These are phyloP conservation scores for Eidolon helvum DNA, from an alignment of 2,113 vertebrate species.

Conservation along the genomic window DNA sequence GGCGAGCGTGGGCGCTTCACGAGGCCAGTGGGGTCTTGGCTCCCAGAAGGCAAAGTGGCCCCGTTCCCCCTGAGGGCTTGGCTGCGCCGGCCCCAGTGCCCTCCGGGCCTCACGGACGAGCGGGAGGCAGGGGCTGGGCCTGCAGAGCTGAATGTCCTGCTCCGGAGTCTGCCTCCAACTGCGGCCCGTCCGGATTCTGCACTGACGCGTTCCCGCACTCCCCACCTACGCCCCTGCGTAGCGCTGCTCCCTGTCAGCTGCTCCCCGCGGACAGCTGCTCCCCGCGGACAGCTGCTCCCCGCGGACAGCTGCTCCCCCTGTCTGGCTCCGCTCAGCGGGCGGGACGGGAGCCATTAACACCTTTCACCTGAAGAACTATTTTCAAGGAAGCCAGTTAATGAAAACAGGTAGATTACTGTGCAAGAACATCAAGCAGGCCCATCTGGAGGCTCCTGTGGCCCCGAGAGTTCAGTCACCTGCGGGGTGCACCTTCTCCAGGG, in stretches of 20 bases:
- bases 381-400: constrained; percentile 69
- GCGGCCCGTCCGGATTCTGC: not conserved
- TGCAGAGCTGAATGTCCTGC: not conserved
- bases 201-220: not conserved
- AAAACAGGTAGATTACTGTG: constrained; percentile 47
- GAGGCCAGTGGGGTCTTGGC: not conserved
- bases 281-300: not conserved
- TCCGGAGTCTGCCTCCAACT: constrained; percentile 35
- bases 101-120: too few relatives aligned
- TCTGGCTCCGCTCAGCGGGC: constrained; percentile 59
- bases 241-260: not conserved
- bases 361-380: constrained; percentile 65
- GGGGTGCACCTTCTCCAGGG: not conserved
- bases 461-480: not conserved
- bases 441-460: constrained; percentile 30
- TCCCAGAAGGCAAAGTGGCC: too few relatives aligned
- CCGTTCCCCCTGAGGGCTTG: not conserved
- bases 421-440: constrained; percentile 64
- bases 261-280: too few relatives aligned
- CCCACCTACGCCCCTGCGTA: constrained; percentile 11
- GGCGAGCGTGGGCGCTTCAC: not conserved
- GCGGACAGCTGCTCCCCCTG: too few relatives aligned
- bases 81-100: too few relatives aligned
- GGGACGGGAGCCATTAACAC: constrained; percentile 60
- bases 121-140: not conserved